These are phyloP conservation scores for Eilema caniola DNA, from an alignment of 2,888 invertebrate genomes.

Conservation along the genomic window DNA sequence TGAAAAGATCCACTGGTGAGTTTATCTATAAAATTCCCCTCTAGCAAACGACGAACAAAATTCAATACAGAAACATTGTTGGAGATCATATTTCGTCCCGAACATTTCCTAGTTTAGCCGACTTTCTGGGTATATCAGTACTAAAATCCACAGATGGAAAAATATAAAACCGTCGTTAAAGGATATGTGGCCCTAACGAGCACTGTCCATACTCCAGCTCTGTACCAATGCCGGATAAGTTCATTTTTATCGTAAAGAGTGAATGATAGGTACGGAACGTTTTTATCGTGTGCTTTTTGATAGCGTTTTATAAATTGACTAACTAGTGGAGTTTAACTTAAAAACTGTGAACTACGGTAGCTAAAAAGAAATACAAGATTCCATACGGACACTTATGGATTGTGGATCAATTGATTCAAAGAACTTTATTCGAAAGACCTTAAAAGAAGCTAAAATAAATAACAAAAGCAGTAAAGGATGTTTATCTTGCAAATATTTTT, in stretches of 20 bases:
- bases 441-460: too few species aligned
- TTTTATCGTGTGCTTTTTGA: background rate
- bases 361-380: too few species aligned
- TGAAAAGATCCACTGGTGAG: background rate
- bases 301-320: background rate
- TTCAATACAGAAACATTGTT: background rate
- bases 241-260: background rate
- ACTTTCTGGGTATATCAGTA: background rate
- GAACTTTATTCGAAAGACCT: too few species aligned
- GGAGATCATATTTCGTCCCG: background rate
- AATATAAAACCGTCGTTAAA: background rate
- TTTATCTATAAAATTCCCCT: background rate
- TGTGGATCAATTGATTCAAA: too few species aligned
- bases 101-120: background rate
- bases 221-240: too few species aligned
- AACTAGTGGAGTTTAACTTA: background rate
- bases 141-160: background rate
- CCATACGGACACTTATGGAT: too few species aligned
- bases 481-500: too few species aligned
- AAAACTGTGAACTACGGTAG: too few species aligned
- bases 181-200: slow-evolving; percentile 8
- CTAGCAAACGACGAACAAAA: background rate
- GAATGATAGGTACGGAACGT: background rate
- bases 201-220: background rate
- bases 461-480: too few species aligned